These are phyloP conservation scores for Forbesichthys agassizii DNA, from an alignment of 2,113 vertebrate species.

Conservation along the genomic window DNA sequence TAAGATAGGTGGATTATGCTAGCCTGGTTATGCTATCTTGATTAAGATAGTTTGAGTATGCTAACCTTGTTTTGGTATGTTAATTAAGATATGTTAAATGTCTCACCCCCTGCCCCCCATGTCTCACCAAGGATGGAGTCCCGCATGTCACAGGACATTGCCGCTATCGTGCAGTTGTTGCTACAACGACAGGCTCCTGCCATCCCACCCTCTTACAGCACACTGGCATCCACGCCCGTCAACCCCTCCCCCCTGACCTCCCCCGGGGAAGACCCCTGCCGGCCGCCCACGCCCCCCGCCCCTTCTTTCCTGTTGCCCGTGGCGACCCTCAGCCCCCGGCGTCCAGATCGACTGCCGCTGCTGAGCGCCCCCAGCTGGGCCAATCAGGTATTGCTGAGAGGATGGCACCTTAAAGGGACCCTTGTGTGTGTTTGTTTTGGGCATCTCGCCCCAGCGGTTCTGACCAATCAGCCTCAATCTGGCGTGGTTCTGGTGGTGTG, in stretches of 20 bases:
- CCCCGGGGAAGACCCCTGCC: neutral
- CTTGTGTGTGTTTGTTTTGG: neutral
- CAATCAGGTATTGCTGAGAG: too few relatives aligned
- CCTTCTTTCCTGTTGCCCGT: neutral
- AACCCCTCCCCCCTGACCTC: conserved; percentile 45
- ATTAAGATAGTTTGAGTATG: too few relatives aligned
- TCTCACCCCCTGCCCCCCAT: neutral
- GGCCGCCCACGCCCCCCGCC: too few relatives aligned
- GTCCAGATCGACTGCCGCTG: neutral
- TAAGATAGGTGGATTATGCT: too few relatives aligned
- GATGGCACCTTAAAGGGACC: neutral
- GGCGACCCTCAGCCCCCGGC: neutral
- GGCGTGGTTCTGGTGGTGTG: too few relatives aligned
- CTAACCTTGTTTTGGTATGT: too few relatives aligned
- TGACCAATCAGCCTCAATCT: too few relatives aligned
- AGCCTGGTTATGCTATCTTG: too few relatives aligned
- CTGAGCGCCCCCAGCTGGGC: too few relatives aligned
- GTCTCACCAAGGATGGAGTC: conserved; percentile 77
- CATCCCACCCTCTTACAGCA: conserved; percentile 85
- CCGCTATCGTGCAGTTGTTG: conserved; percentile 80
- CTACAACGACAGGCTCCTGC: conserved; percentile 79
- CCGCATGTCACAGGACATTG: conserved; percentile 80
- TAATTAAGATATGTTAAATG: too few relatives aligned
- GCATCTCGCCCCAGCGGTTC: too few relatives aligned
- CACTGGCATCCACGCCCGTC: conserved; percentile 54